phyloP scores from a whole-genome alignment of 2,888 invertebrate genomes.

The Idaea biselata region DNA sequence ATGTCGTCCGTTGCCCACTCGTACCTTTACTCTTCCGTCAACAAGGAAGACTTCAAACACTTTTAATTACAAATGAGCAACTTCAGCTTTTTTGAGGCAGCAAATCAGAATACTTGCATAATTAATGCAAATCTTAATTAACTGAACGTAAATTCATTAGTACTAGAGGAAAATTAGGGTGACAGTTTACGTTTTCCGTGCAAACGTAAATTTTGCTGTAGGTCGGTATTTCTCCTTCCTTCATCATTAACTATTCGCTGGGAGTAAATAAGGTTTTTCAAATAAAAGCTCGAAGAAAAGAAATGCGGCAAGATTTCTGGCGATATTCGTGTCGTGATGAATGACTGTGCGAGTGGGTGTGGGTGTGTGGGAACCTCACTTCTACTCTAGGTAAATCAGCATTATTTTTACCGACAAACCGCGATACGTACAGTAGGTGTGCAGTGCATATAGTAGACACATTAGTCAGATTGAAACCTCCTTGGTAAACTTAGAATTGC shows the following conservation, averaged over 20 bases:
- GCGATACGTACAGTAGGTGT: slow-evolving; percentile 18
- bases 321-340: neutral
- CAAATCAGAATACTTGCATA: slow-evolving; percentile 54
- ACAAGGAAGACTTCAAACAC: slow-evolving; percentile 57
- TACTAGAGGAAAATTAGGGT: slow-evolving; percentile 49
- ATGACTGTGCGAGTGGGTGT: neutral
- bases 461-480: slow-evolving; percentile 76
- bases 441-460: slow-evolving; percentile 51
- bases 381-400: neutral
- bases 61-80: slow-evolving; percentile 67
- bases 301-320: neutral
- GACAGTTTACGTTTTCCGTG: slow-evolving; percentile 40
- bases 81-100: slow-evolving; percentile 54
- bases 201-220: slow-evolving; percentile 24
- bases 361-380: neutral
- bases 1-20: too few species aligned
- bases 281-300: neutral
- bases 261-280: neutral
- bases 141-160: slow-evolving; percentile 57
- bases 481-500: slow-evolving; percentile 72
- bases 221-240: slow-evolving; percentile 16
- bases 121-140: slow-evolving; percentile 72
- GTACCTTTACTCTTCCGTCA: slow-evolving; percentile 40
- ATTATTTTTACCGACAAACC: neutral
- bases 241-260: slow-evolving; percentile 18